Base-by-base conservation (phyloP, 2,888 invertebrate species). In the Druceiella hillmani region DNA sequence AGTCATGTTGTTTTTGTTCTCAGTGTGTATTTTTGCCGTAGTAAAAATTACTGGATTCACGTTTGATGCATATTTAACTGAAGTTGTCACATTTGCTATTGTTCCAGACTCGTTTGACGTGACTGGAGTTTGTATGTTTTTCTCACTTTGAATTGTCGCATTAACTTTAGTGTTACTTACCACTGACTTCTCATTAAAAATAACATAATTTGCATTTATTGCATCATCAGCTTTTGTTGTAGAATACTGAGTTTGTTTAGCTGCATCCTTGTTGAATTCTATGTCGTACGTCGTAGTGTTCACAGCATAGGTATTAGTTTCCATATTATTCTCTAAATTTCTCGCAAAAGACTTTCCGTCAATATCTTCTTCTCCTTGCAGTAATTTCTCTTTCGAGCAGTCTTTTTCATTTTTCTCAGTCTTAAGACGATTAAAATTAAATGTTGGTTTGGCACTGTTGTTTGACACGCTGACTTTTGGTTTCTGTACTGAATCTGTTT, bases 21-120 rank as follows among this genome's bases (percentile, higher is more conserved):
- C 63, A 2, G 59, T 54, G 35, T 68, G 67, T 48, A 69, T 70
- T 59, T 68, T 70, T 4, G 70, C 70, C n/a, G 67, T 69, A 12
- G 69, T 70, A 47, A 70, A 69, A 47, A 70, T 69, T 43, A 68
- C 50, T 14, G 68, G 61, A 47, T 59, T 61, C 12, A 66, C 59
- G 22, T 66, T 56, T 40, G 64, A 52, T 51, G 62, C 58, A 44
- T 47, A 61, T 56, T 62, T 66, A 5, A 20, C 9, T 20, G 58
- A 46, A 29, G 55, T 46, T 2, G 40, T 32, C 15, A 45, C 45
- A 22, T 44, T 47, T 51, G 55, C 57, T 15, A 48, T 43, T 22
- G 36, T 41, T 17, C 61, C 58, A 14, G 54, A 44, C 28, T 43
- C 52, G 36, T 52, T 53, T 3, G 29, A 9, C 42, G 63, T 65